phyloP scores from a whole-genome alignment of 2,113 vertebrate species.

The Rattus rattus region DNA sequence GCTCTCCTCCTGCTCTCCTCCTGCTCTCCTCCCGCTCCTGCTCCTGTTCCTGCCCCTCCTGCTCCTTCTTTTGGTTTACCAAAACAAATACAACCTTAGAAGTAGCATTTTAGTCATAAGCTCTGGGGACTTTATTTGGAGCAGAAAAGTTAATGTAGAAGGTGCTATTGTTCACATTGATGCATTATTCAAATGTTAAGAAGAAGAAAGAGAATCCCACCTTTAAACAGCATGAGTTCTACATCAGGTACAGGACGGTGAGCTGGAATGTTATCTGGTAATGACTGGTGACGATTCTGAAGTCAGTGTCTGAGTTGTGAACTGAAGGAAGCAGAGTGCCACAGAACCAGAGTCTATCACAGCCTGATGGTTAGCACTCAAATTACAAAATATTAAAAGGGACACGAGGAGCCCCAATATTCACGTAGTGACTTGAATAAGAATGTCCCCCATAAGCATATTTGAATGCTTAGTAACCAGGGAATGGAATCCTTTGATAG shows the following conservation, averaged over 20 bases:
- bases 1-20: no score
- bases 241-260: slow-evolving; percentile 33
- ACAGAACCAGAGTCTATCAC: background rate
- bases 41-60: no score
- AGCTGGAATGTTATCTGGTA: slow-evolving; percentile 32
- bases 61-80: no score
- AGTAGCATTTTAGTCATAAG: slow-evolving; percentile 54
- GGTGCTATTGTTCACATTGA: slow-evolving; percentile 43
- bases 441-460: background rate
- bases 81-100: background rate
- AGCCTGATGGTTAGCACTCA: background rate
- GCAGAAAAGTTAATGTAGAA: slow-evolving; percentile 57
- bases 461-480: background rate
- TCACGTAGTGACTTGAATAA: background rate
- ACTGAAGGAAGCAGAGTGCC: background rate
- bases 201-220: background rate
- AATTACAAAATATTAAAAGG: slow-evolving; percentile 20
- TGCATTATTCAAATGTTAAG: slow-evolving; percentile 58
- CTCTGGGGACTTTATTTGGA: slow-evolving; percentile 57
- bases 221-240: slow-evolving; percentile 57
- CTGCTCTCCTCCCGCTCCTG: no score
- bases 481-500: background rate
- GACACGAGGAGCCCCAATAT: background rate
- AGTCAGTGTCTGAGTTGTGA: slow-evolving; percentile 26
- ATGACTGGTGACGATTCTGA: slow-evolving; percentile 53